Evolutionary conservation across 2,888 invertebrate species (phyloP), one percentile per base, ranked within the genome.

Genomic region (Ophion slaviceki): DNA sequence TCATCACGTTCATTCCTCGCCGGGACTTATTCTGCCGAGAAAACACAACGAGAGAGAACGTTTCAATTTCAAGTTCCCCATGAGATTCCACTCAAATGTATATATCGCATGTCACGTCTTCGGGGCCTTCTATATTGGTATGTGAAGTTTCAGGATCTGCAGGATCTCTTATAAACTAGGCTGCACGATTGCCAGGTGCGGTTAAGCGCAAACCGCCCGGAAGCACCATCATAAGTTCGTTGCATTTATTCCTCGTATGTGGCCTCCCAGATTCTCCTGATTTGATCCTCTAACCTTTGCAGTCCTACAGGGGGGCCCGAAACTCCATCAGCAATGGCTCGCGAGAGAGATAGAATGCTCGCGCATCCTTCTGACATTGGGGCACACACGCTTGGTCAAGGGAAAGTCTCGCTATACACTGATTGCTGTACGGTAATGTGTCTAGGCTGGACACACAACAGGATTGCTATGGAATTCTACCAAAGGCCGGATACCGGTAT

Each of bases 51-150:
- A 74, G 70, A 70, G 57, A 80, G 62, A 80, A 75, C 75, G 47
- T 81, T 81, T 86, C 80, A 86, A 84, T 86, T 84, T 86, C 80
- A 24, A 79, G 47, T 67, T 85, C 64, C 59, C 72, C 61, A 61
- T 68, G 45, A 10, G 45, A 61, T 78, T 59, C 17, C 59, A 32
- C 57, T 76, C n/a, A 10, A 17, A 61, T n/a, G 45, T 47, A 24
- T 61, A 57, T 57, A 57, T n/a, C 57, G 57, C 64, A 57, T 53
- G 17, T 80, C 80, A 80, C 80, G 80, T 80, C 74, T 53, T 47
- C 80, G 45, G 28, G n/a, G 28, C 36, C 57, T 36, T 57, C 1
- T 45, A 53, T 17, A 64, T 64, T 24, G 59, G 45, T 45, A 57
- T 36, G 76, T n/a, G 28, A 10, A 45, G 45, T 68, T 7, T 11